Conservation (phyloP, 2,113 vertebrate genomes). For the Bagarius yarrelli region DNA sequence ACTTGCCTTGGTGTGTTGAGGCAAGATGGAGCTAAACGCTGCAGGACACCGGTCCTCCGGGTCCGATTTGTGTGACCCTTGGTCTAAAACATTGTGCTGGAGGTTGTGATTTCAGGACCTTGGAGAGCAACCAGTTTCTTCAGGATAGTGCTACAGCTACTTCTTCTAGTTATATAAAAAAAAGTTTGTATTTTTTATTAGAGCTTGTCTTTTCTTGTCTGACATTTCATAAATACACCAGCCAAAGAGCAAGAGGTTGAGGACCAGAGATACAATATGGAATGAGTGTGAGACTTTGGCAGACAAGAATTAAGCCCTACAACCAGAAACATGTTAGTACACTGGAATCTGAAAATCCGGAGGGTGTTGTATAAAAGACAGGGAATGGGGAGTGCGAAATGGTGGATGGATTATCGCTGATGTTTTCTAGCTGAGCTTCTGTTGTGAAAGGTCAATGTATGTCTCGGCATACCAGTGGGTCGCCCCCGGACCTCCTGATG, state of each 20-base stretch:
- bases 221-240: constrained; percentile 30
- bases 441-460: constrained; percentile 47
- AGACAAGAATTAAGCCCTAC: constrained; percentile 7
- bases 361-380: neutral
- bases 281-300: neutral
- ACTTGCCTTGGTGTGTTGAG: too few species aligned
- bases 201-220: constrained; percentile 21
- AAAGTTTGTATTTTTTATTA: neutral
- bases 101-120: constrained; percentile 21
- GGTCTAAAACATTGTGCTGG: neutral
- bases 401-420: constrained; percentile 28
- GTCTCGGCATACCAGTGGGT: constrained; percentile 36
- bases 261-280: neutral
- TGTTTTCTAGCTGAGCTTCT: constrained; percentile 41
- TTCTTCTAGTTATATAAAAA: neutral
- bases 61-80: too few species aligned
- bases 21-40: too few species aligned
- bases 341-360: neutral
- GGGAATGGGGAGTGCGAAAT: neutral
- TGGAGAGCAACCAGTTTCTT: constrained; percentile 2
- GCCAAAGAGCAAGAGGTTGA: neutral
- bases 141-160: neutral
- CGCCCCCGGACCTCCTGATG: constrained; percentile 20
- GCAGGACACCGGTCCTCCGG: too few species aligned
- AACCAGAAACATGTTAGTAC: neutral